Evolutionary conservation across 23 tunicate genomes (phyloP), one percentile per base, ranked within the genome.

Genomic region (Halocynthia aurantium): DNA sequence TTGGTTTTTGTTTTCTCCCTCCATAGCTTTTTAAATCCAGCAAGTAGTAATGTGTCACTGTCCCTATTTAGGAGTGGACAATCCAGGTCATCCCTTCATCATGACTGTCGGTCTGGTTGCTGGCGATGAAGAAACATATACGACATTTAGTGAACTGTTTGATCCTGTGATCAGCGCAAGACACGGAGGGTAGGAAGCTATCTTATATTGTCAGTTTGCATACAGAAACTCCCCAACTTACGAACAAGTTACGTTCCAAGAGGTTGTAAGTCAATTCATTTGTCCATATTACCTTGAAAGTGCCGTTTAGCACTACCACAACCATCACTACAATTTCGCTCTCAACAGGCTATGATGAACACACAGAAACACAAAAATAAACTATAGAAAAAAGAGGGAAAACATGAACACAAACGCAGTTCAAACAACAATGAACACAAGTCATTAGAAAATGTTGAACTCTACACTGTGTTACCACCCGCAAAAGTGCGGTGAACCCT

Each of bases 71-170:
- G 70, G 93, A 9, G 86, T 87, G 31, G 93, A 87, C 82, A 87
- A 87, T 81, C 63, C 54, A 9, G 93, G 93, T 4, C 93, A 87
- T 63, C 93, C 93, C 11, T 87, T 87, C 80, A 87, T 87, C 54
- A 82, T 80, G 76, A 87, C 81, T 53, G 93, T 87, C 7, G 93
- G 93, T 6, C 55, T 82, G 22, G 93, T 87, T 0, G 93, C 93
- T 15, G 86, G 93, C 6, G 93, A 87, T 61, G 93, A 87, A 71
- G 93, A 87, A 77, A 75, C 86, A 22, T 87, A 87, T 65, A 20
- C 70, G 15, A 65, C 70, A 65, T 65, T 65, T 15, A 49, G 49
- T 10, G 70, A 65, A 15, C 31, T 65, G 19, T 65, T 65, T 15
- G 70, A 65, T 65, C 70, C 70, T 10, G 70, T 65, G 6, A 65